Evolutionary conservation across 2,888 invertebrate genomes (phyloP).

Genomic region (Oligia fasciuncula): DNA sequence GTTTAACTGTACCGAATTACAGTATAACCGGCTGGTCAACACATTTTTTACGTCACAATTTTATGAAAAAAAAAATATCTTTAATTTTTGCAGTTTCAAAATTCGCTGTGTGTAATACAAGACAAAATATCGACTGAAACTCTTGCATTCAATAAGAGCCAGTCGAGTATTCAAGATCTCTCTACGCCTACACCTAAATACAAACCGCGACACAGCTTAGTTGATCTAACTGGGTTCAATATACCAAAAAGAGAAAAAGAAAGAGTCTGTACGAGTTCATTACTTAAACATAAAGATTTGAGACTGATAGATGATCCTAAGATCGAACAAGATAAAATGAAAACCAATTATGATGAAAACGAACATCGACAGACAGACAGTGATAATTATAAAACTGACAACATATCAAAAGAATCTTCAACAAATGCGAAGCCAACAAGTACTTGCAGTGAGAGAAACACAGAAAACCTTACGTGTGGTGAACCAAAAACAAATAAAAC

Average conservation of each 20-base stretch:
- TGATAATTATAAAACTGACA: neutral
- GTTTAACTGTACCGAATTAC: neutral
- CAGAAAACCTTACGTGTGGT: neutral
- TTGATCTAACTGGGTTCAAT: constrained; percentile 47
- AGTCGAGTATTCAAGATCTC: constrained; percentile 2
- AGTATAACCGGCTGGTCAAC: too few species aligned
- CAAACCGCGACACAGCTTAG: constrained; percentile 41
- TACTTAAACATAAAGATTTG: constrained; percentile 8
- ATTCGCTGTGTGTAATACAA: constrained; percentile 2
- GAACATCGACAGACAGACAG: neutral
- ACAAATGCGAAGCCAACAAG: neutral
- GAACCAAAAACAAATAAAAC: neutral
- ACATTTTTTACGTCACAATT: neutral
- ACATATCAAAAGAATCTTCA: neutral
- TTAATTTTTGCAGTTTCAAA: constrained; percentile 16
- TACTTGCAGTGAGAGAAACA: neutral
- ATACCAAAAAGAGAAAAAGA: constrained; percentile 27
- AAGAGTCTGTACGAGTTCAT: neutral
- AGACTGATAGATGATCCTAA: neutral
- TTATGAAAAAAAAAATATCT: too few species aligned
- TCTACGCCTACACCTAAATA: neutral
- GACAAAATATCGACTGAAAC: neutral
- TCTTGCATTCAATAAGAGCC: constrained; percentile 12
- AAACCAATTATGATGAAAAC: neutral
- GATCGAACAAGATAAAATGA: neutral